Evolutionary conservation across 2,888 invertebrate species (phyloP).

Genomic region (Euplexia lucipara): DNA sequence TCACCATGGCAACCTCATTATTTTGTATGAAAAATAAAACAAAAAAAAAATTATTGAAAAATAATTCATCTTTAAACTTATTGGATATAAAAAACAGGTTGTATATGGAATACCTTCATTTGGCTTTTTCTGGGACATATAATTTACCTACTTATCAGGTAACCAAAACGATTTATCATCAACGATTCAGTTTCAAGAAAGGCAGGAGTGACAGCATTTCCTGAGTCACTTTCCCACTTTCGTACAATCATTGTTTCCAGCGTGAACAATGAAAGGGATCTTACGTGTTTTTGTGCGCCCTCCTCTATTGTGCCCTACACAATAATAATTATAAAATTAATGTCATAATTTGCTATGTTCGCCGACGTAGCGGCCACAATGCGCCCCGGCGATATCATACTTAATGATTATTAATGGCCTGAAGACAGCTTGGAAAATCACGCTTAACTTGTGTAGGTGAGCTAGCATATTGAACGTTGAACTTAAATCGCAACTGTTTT

Average conservation of each 20-base stretch:
- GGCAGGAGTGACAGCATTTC: slow-evolving; percentile 65
- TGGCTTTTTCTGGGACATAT: too few species aligned
- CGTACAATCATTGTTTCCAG: slow-evolving; percentile 78
- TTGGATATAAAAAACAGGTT: too few species aligned
- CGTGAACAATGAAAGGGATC: slow-evolving; percentile 77
- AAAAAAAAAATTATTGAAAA: too few species aligned
- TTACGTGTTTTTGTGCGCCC: slow-evolving; percentile 78
- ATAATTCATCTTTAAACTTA: too few species aligned
- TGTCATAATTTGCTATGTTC: slow-evolving; percentile 84
- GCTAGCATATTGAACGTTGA: slow-evolving; percentile 35
- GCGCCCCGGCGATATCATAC: slow-evolving; percentile 77
- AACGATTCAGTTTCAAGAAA: slow-evolving; percentile 39
- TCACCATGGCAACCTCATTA: too few species aligned
- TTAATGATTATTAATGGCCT: slow-evolving; percentile 85
- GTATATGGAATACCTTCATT: too few species aligned
- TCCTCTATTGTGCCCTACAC: slow-evolving; percentile 78
- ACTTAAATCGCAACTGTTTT: slow-evolving; percentile 8
- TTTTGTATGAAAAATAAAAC: too few species aligned
- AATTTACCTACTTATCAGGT: too few species aligned
- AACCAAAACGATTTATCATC: slow-evolving; percentile 3
- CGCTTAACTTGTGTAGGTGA: slow-evolving; percentile 61
- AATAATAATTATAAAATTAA: slow-evolving; percentile 86
- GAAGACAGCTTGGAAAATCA: slow-evolving; percentile 78
- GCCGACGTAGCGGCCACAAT: slow-evolving; percentile 72
- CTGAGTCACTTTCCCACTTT: slow-evolving; percentile 76